phyloP scores from a whole-genome alignment of 2,888 invertebrate species.

The Campoplex capitator region DNA sequence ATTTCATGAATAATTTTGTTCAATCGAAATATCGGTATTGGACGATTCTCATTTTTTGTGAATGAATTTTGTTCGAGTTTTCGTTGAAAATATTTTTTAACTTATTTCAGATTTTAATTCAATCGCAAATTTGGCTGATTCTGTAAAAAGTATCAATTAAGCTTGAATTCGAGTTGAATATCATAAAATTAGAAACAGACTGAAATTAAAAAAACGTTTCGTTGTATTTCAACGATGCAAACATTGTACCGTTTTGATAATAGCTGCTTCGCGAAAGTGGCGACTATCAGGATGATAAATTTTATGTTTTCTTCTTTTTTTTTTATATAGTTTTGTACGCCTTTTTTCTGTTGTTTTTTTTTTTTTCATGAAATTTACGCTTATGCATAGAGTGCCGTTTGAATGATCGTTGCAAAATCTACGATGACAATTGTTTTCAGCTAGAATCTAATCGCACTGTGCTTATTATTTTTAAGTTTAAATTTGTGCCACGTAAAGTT shows the following conservation, averaged over 20 bases:
- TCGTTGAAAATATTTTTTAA: too few species aligned
- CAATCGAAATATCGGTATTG: background rate
- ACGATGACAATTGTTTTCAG: constrained; percentile 40
- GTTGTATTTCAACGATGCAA: background rate
- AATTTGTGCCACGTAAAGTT: constrained; percentile 68
- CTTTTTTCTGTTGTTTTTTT: background rate
- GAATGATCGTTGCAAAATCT: constrained; percentile 62
- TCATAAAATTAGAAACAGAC: too few species aligned
- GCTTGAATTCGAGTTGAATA: too few species aligned
- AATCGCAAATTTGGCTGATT: too few species aligned
- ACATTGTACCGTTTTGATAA: constrained; percentile 17
- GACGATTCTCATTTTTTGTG: too few species aligned
- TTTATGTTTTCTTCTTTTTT: background rate
- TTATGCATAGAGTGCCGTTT: constrained; percentile 36
- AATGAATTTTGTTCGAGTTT: too few species aligned
- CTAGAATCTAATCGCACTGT: constrained; percentile 64
- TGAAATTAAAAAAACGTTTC: background rate
- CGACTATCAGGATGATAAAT: constrained; percentile 49
- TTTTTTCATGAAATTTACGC: constrained; percentile 43
- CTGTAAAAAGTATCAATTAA: too few species aligned
- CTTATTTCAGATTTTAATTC: too few species aligned
- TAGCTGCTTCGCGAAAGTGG: constrained; percentile 46
- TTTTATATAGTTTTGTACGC: background rate
- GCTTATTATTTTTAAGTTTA: constrained; percentile 66
- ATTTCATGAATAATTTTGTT: background rate